These are phyloP conservation scores for Megaceryle maxima DNA, from an alignment of 2,113 vertebrate species.

Conservation along the genomic window DNA sequence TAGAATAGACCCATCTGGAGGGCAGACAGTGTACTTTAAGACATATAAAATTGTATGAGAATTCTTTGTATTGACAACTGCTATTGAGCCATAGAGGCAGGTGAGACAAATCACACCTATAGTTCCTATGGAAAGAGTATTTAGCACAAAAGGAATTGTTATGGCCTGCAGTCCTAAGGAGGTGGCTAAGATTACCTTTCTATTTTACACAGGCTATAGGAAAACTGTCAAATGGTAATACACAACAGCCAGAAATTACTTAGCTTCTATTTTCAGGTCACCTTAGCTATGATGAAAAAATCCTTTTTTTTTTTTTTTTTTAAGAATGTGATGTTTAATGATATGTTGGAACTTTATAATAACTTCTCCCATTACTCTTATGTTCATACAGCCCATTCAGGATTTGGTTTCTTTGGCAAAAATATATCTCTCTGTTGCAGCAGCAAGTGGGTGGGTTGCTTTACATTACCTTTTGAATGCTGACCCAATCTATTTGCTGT, in stretches of 20 bases:
- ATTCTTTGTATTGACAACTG: not conserved
- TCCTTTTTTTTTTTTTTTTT: too few species aligned
- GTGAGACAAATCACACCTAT: not conserved
- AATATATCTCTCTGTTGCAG: not conserved
- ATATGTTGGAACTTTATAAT: not conserved
- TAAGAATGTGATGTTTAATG: not conserved
- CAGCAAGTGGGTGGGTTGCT: not conserved
- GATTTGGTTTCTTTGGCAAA: not conserved
- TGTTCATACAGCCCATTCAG: not conserved
- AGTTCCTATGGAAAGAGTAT: not conserved
- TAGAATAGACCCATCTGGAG: not conserved
- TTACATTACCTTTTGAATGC: not conserved
- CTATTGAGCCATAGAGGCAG: not conserved
- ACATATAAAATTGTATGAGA: not conserved
- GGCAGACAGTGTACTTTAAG: not conserved
- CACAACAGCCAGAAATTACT: not conserved
- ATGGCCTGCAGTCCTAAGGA: not conserved
- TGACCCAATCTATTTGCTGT: not conserved
- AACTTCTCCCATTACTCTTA: not conserved
- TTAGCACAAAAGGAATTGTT: not conserved
- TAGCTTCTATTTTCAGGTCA: not conserved
- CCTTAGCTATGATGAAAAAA: not conserved
- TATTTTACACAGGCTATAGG: not conserved
- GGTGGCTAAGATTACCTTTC: not conserved
- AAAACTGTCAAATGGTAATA: not conserved